Evolutionary conservation across 1,140 invertebrate genomes (phyloP), one percentile per base, ranked within the genome.

Genomic region (Mya arenaria): DNA sequence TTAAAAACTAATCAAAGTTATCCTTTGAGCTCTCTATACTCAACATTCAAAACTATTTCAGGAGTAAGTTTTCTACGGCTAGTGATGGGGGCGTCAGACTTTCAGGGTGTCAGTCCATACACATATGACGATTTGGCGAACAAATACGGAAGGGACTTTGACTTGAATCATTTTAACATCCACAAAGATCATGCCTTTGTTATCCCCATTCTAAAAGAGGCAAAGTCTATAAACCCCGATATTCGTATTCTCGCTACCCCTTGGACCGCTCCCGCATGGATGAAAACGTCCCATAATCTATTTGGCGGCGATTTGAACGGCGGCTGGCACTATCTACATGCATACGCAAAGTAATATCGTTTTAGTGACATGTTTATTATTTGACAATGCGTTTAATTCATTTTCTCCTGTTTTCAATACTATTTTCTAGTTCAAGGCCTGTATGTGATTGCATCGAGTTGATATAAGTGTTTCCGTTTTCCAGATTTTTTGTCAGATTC

Each of bases 231-330:
- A 1, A 89, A 89, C 41, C 87, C 87, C 5, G 39, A 82, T 8
- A 37, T 89, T 3, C 83, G 71, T 48, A 85, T 89, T 23, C 48
- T 89, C 10, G 87, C 68, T 34, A 82, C 86, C 8, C 87, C 87
- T 4, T 89, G 87, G 87, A 79, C 80, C 36, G 72, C 84, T 2
- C 87, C 87, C 4, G 83, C 84, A 2, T 89, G 87, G 87, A 89
- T 89, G 87, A 89, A 89, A 71, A 74, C 58, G 0, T 69, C 77
- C 17, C 65, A 79, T 48, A 52, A 48, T 44, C 52, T 87, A 0
- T 84, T 82, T 66, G 86, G 86, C 6, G 86, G 86, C 1, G 56
- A 78, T 6, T 79, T 87, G 44, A 80, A 77, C 10, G 25, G 41
- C 23, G 75, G 75, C n/a, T 62, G 52, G 32, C 71, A 83, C 41